Conservation (phyloP, 1,140 invertebrate species). For the Drosophila punjabiensis region DNA sequence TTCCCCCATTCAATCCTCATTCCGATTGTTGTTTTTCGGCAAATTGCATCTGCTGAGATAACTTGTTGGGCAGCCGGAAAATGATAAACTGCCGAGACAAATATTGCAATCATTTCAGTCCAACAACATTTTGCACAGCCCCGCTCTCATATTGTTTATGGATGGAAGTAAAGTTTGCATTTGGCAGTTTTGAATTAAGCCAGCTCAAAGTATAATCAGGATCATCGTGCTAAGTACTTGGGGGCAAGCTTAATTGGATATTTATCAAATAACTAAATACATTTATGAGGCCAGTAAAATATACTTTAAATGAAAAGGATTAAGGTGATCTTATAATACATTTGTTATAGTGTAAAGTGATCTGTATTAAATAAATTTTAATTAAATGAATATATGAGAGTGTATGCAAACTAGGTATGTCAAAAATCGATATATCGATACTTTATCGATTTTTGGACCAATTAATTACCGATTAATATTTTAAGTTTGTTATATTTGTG, state of each 20-base stretch:
- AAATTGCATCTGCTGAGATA: constrained; percentile 62
- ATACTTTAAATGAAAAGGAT: neutral
- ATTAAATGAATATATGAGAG: neutral
- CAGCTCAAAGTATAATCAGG: constrained; percentile 39
- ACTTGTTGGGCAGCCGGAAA: constrained; percentile 37
- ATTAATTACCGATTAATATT: neutral
- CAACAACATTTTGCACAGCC: constrained; percentile 11
- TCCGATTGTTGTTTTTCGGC: constrained; percentile 51
- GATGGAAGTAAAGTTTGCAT: constrained; percentile 13
- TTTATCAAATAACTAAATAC: neutral
- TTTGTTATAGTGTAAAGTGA: neutral
- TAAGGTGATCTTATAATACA: neutral
- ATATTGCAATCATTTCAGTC: constrained; percentile 62
- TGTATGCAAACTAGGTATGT: neutral
- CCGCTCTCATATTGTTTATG: neutral
- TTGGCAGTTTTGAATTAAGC: constrained; percentile 18
- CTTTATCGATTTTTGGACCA: neutral
- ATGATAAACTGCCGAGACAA: constrained; percentile 71
- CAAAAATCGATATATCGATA: neutral
- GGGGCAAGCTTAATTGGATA: constrained; percentile 6
- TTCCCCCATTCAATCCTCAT: constrained; percentile 26
- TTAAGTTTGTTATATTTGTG: neutral
- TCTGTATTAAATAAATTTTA: neutral
- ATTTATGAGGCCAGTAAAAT: neutral
- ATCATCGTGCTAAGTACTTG: constrained; percentile 23